phyloP scores from a whole-genome alignment of 1,140 invertebrate genomes.

The Eurosta solidaginis region DNA sequence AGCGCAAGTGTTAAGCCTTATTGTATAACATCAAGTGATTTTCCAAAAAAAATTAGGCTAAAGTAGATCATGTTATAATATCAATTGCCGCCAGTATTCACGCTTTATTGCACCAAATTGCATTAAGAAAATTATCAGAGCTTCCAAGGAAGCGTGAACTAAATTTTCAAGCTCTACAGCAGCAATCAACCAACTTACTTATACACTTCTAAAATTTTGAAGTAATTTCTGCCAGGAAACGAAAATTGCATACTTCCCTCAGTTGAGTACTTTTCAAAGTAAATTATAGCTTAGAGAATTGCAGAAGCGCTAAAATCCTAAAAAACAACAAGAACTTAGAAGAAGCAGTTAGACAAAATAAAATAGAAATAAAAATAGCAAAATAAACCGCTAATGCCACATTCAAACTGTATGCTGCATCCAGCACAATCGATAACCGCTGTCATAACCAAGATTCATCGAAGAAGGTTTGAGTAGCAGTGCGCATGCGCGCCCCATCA shows the following conservation, averaged over 20 bases:
- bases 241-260: not conserved
- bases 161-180: no score
- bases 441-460: not conserved
- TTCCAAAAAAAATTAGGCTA: no score
- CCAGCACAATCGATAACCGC: not conserved
- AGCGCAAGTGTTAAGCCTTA: no score
- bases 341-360: not conserved
- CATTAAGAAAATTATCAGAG: no score
- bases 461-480: not conserved
- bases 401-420: not conserved
- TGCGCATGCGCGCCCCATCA: not conserved
- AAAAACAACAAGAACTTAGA: no score
- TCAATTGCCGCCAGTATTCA: no score
- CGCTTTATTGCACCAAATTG: no score
- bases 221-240: not conserved
- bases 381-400: not conserved
- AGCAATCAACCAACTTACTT: no score
- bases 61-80: no score
- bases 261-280: not conserved
- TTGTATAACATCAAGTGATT: no score
- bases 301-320: conserved; percentile 16
- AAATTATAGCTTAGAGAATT: conserved; percentile 17
- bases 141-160: no score
- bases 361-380: not conserved
- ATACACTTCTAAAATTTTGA: not conserved